Evolutionary conservation across 2,888 invertebrate species (phyloP).

Genomic region (Amphiduros pacificus): DNA sequence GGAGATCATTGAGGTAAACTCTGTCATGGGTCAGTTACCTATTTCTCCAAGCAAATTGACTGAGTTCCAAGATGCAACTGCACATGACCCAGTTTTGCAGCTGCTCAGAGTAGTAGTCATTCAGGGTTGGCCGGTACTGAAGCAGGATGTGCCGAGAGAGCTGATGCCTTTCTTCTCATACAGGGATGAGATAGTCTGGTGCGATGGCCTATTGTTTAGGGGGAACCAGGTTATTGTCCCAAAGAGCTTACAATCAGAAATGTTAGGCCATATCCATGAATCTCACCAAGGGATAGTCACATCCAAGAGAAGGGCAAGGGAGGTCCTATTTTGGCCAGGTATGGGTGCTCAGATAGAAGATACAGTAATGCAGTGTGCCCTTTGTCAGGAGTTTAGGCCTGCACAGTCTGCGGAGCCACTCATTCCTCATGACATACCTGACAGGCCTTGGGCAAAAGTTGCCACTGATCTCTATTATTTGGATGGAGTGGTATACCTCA

Average conservation of each 20-base stretch:
- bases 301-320: constrained; percentile 21
- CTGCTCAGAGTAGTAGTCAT: not conserved
- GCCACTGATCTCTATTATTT: constrained; percentile 20
- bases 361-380: constrained; percentile 8
- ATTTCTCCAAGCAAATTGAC: no score
- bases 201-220: constrained; percentile 15
- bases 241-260: constrained; percentile 3
- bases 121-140: not conserved
- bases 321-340: constrained; percentile 26
- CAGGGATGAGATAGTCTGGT: not conserved
- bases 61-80: not conserved
- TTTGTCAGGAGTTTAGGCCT: constrained; percentile 10
- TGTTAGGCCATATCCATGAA: constrained; percentile 14
- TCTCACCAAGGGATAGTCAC: constrained; percentile 18
- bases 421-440: constrained; percentile 19
- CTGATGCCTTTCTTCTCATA: constrained; percentile 22
- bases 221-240: constrained; percentile 20
- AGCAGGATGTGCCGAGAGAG: constrained; percentile 7
- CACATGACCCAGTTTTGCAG: not conserved
- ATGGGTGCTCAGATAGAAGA: constrained; percentile 25
- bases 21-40: no score
- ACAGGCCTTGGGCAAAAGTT: constrained; percentile 13
- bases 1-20: no score
- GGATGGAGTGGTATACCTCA: constrained; percentile 10
- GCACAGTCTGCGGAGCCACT: constrained; percentile 16